A percentile compares a stretch with the other conserved stretches of the same genome.
phyloP scores from a whole-genome alignment of 2,113 vertebrate genomes.

The Spilogale gracilis region DNA sequence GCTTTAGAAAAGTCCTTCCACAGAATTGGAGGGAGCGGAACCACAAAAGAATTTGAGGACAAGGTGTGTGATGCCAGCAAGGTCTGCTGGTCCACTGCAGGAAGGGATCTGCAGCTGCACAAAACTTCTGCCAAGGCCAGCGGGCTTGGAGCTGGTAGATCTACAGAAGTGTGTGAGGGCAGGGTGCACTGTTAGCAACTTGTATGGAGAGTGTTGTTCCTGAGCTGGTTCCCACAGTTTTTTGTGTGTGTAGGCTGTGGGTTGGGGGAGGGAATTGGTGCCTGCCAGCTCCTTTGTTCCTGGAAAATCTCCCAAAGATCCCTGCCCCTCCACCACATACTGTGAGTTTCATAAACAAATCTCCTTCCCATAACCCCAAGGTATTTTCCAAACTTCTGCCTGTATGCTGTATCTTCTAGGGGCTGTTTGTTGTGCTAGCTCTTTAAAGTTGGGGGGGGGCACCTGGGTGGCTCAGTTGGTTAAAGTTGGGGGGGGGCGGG shows the following conservation, averaged over 20 bases:
- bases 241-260: neutral
- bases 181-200: neutral
- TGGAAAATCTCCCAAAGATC: neutral
- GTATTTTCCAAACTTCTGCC: neutral
- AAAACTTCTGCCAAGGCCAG: neutral
- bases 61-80: neutral
- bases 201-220: neutral
- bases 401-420: neutral
- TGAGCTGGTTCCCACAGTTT: neutral
- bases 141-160: neutral
- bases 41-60: neutral
- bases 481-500: neutral
- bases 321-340: neutral
- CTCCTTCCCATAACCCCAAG: neutral
- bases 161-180: neutral
- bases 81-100: neutral
- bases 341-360: neutral
- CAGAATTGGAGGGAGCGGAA: neutral
- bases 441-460: neutral
- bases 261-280: neutral
- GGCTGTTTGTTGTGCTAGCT: neutral
- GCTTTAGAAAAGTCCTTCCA: neutral
- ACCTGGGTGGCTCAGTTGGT: neutral
- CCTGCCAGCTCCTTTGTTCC: neutral
- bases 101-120: neutral